Evolutionary conservation across 2,113 vertebrate genomes (phyloP), one percentile per base, ranked within the genome.

Genomic region (Willisornis vidua): DNA sequence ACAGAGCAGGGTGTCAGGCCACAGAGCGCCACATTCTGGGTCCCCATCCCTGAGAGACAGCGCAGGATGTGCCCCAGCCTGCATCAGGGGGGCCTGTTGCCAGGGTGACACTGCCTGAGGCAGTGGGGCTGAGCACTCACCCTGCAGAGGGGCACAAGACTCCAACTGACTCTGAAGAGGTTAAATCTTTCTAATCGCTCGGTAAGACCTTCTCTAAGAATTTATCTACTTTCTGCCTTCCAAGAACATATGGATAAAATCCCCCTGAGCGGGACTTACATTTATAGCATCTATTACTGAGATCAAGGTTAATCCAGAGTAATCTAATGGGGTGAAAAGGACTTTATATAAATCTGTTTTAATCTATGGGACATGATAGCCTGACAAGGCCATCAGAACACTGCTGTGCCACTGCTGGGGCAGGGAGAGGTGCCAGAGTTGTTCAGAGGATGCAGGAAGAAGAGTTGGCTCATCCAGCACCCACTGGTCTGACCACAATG

Each of bases 231-330:
- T 89, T 90, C 94, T 94, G 95, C 95, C 95, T 93, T 96, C 97
- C 87, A 96, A 91, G 96, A 97, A 96, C 97, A 97, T 96, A 96
- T 95, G 97, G 97, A 91, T 85, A 75, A 94, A 97, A 97, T 96
- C 94, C 97, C 94, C 92, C 94, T 91, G 95, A 95, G 96, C 83
- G 3, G 94, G 96, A 94, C 95, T 97, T 95, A 92, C 93, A 94
- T 94, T 97, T 95, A 97, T 85, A 97, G 89, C 95, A 94, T 97
- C 97, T 96, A 96, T 95, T 96, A 96, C 97, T 94, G 92, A 96
- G 95, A 97, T 96, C 95, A 95, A 96, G 96, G 95, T 96, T 96
- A 97, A 96, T 96, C 96, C 97, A 96, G 94, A 96, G 97, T 94
- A 96, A 97, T 96, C 91, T 94, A 96, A 96, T 95, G 95, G 97